These are phyloP conservation scores for Bubalus kerabau DNA, from an alignment of 2,113 vertebrate genomes.

Conservation along the genomic window DNA sequence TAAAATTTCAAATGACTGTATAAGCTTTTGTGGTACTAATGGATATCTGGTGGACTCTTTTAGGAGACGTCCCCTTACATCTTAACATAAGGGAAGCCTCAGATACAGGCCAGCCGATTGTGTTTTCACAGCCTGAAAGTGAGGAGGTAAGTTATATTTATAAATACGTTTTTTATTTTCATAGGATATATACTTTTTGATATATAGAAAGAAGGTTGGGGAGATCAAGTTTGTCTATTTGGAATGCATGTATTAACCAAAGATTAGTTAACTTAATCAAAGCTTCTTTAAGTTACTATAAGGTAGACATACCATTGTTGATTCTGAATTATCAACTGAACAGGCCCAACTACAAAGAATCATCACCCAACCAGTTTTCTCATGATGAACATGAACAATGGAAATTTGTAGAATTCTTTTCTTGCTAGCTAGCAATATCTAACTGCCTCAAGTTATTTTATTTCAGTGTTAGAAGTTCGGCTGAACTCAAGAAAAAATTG, in stretches of 20 bases:
- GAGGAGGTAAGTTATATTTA: constrained; percentile 84
- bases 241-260: background rate
- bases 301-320: background rate
- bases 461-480: background rate
- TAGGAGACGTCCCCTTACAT: constrained; percentile 95
- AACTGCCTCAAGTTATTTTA: background rate
- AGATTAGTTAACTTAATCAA: background rate
- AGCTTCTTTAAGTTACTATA: background rate
- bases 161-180: background rate
- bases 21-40: constrained; percentile 14
- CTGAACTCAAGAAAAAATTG: background rate
- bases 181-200: background rate
- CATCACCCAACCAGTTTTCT: background rate
- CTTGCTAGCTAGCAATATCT: background rate
- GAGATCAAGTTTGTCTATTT: background rate
- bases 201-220: constrained; percentile 22
- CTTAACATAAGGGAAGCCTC: constrained; percentile 92
- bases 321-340: background rate
- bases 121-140: constrained; percentile 91
- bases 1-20: constrained; percentile 3
- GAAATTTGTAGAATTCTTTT: background rate
- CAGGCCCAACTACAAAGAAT: background rate
- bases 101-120: constrained; percentile 91
- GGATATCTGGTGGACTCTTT: constrained; percentile 34
- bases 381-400: background rate